Evolutionary conservation across 1,140 invertebrate species (phyloP).

Genomic region (Procambarus clarkii): DNA sequence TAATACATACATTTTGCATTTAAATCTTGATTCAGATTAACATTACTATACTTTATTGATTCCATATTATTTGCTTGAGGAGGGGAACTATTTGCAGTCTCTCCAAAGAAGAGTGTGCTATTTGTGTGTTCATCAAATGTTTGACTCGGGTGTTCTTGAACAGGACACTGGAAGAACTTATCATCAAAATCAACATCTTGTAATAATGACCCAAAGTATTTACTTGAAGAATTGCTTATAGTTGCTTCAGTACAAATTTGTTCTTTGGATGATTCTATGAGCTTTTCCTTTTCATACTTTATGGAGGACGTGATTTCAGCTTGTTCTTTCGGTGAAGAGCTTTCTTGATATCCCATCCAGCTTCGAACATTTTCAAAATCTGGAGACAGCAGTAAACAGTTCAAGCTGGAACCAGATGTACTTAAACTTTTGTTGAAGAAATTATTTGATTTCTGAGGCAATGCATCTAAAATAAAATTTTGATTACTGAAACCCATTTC

Average conservation of each 20-base stretch:
- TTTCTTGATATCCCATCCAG: slow-evolving; percentile 45
- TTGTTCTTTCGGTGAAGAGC: background rate
- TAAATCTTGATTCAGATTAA: background rate
- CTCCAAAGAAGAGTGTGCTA: slow-evolving; percentile 56
- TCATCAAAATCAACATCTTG: slow-evolving; percentile 54
- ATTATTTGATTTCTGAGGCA: background rate
- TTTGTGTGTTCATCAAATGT: slow-evolving; percentile 44
- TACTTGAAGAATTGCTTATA: slow-evolving; percentile 9
- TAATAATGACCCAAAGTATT: slow-evolving; percentile 46
- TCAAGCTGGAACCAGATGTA: background rate
- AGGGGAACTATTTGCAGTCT: slow-evolving; percentile 33
- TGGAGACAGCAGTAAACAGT: background rate
- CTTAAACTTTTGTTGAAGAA: background rate
- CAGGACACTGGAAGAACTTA: slow-evolving; percentile 51
- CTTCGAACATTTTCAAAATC: slow-evolving; percentile 12
- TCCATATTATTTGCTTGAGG: background rate
- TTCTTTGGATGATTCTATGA: background rate
- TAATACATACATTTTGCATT: background rate
- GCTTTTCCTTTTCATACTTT: background rate
- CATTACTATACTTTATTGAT: background rate
- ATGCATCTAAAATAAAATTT: background rate
- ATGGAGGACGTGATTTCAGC: background rate
- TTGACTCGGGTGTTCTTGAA: slow-evolving; percentile 22
- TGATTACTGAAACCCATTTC: background rate
- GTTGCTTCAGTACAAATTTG: background rate